A percentile compares a stretch with the other conserved stretches of the same genome.
Conservation (phyloP, 2,888 invertebrate species). For the Acleris cristana region DNA sequence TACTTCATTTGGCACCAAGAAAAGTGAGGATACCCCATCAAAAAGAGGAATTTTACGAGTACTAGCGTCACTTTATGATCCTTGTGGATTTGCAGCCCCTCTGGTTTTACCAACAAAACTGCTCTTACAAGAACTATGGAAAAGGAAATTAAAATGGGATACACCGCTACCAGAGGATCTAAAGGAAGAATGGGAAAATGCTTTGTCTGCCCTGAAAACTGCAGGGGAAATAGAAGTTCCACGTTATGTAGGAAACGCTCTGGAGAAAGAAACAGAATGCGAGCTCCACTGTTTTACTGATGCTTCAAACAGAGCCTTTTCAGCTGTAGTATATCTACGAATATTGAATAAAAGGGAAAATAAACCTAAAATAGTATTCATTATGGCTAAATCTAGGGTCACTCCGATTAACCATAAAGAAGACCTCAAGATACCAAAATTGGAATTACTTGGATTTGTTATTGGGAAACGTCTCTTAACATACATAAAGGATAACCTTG, state of each 20-base stretch:
- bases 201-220: not conserved
- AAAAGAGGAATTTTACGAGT: too few species aligned
- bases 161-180: not conserved
- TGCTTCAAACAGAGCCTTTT: slow-evolving; percentile 5
- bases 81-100: too few species aligned
- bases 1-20: too few species aligned
- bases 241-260: not conserved
- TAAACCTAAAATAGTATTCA: not conserved
- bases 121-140: too few species aligned
- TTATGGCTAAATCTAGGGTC: too few species aligned
- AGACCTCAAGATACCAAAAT: slow-evolving; percentile 17
- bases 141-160: too few species aligned
- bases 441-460: slow-evolving; percentile 16
- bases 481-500: not conserved
- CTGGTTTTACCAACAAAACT: too few species aligned
- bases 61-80: too few species aligned
- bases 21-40: too few species aligned
- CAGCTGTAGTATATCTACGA: slow-evolving; percentile 7
- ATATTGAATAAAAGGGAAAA: not conserved
- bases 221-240: slow-evolving; percentile 2
- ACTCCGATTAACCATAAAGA: not conserved
- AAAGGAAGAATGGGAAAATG: too few species aligned
- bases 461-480: slow-evolving; percentile 11
- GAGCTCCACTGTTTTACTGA: slow-evolving; percentile 21
- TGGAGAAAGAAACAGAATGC: not conserved